Evolutionary conservation across 2,797 vertebrate genomes (phyloP), one percentile per base, ranked within the genome.

Genomic region (Helarctos malayanus): DNA sequence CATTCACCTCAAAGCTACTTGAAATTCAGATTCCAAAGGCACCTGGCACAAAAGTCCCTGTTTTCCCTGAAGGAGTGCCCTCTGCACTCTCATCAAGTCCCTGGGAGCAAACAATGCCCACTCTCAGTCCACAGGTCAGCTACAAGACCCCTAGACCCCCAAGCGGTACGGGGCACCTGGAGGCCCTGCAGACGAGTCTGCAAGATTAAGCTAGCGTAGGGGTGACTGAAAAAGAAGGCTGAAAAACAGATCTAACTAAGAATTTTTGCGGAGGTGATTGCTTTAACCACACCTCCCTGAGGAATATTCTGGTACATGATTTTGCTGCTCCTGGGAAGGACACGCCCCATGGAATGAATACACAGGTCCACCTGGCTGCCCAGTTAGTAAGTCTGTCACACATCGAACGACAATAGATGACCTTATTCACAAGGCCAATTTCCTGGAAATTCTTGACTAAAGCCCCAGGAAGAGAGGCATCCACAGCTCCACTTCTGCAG

Each of bases 121-220:
- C 41, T 61, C 57, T 23, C 75, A 54, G 75, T 95, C 75, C 29
- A 8, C 38, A 63, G 45, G 81, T 75, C 93, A 81, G 1, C 13
- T 5, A 25, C 18, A 2, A 47, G 85, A 95, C 85, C 25, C 32
- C 23, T 3, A 54, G 10, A 73, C 78, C 88, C 18, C 11, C 2
- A 7, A 21, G 73, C 18, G 18, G 65, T n/a, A 5, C 11, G 25
- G 59, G 32, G 29, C 2, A 35, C 23, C 27, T 41, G 83, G 7
- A 9, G 45, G 3, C 0, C 25, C 41, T 32, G 76, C 45, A 96
- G 68, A 95, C 27, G 57, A 49, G 63, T 71, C 84, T 94, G 59
- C 94, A 93, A 95, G 41, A 95, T 92, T 91, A 97, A 76, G 69
- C 73, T 87, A 94, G 93, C 12, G 27, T 49, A 61, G 80, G 63